These are phyloP conservation scores for Athrips mouffetella DNA, from an alignment of 2,888 invertebrate genomes.

Conservation along the genomic window DNA sequence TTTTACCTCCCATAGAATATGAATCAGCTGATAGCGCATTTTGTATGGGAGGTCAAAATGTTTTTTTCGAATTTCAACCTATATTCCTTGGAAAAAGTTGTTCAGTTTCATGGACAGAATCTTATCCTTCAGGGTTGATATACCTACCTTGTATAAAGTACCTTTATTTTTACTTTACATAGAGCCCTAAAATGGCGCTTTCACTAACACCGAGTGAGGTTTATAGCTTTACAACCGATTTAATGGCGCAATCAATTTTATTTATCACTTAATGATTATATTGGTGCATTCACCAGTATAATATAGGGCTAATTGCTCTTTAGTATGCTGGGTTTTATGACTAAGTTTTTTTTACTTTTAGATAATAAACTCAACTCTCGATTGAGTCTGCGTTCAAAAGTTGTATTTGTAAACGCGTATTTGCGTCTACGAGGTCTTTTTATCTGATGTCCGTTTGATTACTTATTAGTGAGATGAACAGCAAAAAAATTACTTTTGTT, in stretches of 20 bases:
- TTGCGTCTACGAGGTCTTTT: too few species aligned
- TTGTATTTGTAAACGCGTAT: too few species aligned
- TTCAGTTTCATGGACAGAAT: background rate
- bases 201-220: constrained; percentile 27
- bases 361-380: background rate
- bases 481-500: too few species aligned
- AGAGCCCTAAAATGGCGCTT: constrained; percentile 12
- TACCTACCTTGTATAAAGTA: too few species aligned
- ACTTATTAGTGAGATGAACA: too few species aligned
- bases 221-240: constrained; percentile 29
- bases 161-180: constrained; percentile 6
- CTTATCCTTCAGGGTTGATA: background rate
- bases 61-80: too few species aligned
- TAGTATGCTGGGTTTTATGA: constrained; percentile 21
- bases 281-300: constrained; percentile 28
- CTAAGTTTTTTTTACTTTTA: background rate
- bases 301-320: constrained; percentile 37
- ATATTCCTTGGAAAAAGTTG: too few species aligned
- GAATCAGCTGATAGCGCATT: too few species aligned
- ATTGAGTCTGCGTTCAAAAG: background rate
- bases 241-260: constrained; percentile 39
- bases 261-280: constrained; percentile 47
- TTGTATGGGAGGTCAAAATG: too few species aligned
- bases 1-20: too few species aligned
- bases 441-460: too few species aligned